A percentile compares a stretch with the other conserved stretches of the same genome.
Evolutionary conservation across 53 echinoderm and acorn worm genomes (phyloP).

Genomic region (Astropecten irregularis): DNA sequence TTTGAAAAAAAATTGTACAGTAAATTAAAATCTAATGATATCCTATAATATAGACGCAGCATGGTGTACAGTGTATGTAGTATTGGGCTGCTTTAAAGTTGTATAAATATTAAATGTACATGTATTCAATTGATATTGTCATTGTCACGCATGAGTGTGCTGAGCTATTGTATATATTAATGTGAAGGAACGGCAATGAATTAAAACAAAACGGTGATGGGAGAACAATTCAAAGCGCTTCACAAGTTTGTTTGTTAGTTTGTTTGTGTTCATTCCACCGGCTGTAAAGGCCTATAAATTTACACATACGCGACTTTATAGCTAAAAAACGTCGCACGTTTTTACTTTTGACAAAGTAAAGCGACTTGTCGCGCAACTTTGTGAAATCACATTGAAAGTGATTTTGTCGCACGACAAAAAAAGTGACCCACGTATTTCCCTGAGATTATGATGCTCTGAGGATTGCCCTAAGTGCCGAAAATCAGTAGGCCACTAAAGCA

Average conservation of each 20-base stretch:
- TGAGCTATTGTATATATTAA: background rate
- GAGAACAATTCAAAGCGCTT: background rate
- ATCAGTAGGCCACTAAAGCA: too few species aligned
- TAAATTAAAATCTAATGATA: background rate
- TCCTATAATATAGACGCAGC: background rate
- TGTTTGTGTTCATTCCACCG: too few species aligned
- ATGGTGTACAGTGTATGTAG: background rate
- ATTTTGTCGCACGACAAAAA: too few species aligned
- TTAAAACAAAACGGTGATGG: background rate
- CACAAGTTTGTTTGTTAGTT: background rate
- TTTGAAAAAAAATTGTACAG: conserved; percentile 8
- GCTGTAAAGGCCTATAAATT: too few species aligned
- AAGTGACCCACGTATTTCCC: too few species aligned
- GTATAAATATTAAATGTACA: background rate
- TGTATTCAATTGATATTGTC: background rate
- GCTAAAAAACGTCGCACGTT: too few species aligned
- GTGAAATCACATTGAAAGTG: too few species aligned
- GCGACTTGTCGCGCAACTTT: too few species aligned
- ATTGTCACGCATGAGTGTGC: background rate
- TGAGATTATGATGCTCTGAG: too few species aligned
- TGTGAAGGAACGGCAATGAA: background rate
- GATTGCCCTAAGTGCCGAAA: too few species aligned
- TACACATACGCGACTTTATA: too few species aligned
- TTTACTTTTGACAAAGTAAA: too few species aligned
- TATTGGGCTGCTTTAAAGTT: background rate